A percentile compares a stretch with the other conserved stretches of the same genome.
These are phyloP conservation scores for Pollenia labialis DNA, from an alignment of 2,888 invertebrate species.

Conservation along the genomic window DNA sequence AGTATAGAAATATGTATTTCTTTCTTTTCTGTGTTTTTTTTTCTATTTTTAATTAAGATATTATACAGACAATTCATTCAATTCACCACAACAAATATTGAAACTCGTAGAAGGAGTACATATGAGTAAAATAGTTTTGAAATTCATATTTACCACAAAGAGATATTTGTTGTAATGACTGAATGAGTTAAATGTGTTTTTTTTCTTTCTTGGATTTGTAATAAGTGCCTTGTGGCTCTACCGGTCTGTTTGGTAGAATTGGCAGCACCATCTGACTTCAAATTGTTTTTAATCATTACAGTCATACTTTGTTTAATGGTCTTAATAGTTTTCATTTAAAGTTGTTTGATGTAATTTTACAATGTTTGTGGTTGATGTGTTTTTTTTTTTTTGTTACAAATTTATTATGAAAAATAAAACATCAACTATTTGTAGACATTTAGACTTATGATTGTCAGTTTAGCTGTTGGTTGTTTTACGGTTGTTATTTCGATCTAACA, in stretches of 20 bases:
- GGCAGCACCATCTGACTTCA: conserved; percentile 49
- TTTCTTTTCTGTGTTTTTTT: background rate
- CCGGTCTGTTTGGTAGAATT: background rate
- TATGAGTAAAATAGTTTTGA: conserved; percentile 3
- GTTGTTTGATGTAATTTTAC: conserved; percentile 70
- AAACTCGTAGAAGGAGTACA: conserved; percentile 29
- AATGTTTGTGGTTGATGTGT: conserved; percentile 79
- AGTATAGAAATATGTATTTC: conserved; percentile 39
- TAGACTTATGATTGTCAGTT: conserved; percentile 26
- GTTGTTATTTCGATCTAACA: conserved; percentile 45
- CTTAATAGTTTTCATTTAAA: conserved; percentile 30
- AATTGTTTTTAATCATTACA: conserved; percentile 42
- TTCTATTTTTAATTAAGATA: conserved; percentile 29
- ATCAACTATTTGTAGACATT: conserved; percentile 33
- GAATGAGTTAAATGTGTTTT: conserved; percentile 63
- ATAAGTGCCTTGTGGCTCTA: conserved; percentile 8
- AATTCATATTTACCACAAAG: background rate
- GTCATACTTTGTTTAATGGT: conserved; percentile 39
- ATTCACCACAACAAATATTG: conserved; percentile 45
- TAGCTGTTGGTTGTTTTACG: conserved; percentile 30
- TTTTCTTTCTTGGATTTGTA: background rate
- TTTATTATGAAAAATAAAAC: conserved; percentile 61
- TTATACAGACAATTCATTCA: conserved; percentile 43
- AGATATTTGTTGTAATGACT: conserved; percentile 39
- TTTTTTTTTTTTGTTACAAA: conserved; percentile 52